Conservation (phyloP, 1,140 invertebrate genomes). For the Listronotus bonariensis region DNA sequence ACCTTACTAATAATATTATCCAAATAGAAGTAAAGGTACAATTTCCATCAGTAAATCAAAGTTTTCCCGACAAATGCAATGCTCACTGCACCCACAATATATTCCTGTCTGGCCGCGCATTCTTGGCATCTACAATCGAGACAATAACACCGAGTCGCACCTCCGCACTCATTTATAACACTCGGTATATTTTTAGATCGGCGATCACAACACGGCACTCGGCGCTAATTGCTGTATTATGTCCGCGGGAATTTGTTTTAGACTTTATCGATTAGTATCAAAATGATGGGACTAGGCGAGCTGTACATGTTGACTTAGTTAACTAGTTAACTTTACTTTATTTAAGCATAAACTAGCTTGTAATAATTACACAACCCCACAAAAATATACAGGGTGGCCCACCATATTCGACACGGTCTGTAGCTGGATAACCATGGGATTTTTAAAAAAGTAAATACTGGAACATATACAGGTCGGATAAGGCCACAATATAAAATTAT, state of each 20-base stretch:
- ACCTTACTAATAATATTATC: slow-evolving; percentile 18
- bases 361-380: too few relatives aligned
- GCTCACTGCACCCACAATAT: slow-evolving; percentile 32
- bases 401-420: too few relatives aligned
- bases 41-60: slow-evolving; percentile 37
- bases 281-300: not conserved
- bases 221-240: slow-evolving; percentile 30
- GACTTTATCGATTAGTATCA: slow-evolving; percentile 6
- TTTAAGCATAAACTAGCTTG: too few relatives aligned
- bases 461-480: too few relatives aligned
- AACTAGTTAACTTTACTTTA: too few relatives aligned
- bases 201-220: slow-evolving; percentile 25
- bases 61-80: slow-evolving; percentile 28
- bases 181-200: slow-evolving; percentile 32
- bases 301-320: too few relatives aligned
- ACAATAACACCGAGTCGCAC: slow-evolving; percentile 36
- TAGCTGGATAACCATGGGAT: too few relatives aligned
- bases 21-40: slow-evolving; percentile 8
- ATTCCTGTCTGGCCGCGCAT: slow-evolving; percentile 31
- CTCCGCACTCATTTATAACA: slow-evolving; percentile 36
- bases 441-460: too few relatives aligned
- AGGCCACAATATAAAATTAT: too few relatives aligned
- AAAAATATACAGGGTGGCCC: too few relatives aligned
- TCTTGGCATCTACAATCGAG: slow-evolving; percentile 33
- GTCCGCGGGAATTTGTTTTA: slow-evolving; percentile 24